Evolutionary conservation across 2,888 invertebrate genomes (phyloP).

Genomic region (Cantharis rustica): DNA sequence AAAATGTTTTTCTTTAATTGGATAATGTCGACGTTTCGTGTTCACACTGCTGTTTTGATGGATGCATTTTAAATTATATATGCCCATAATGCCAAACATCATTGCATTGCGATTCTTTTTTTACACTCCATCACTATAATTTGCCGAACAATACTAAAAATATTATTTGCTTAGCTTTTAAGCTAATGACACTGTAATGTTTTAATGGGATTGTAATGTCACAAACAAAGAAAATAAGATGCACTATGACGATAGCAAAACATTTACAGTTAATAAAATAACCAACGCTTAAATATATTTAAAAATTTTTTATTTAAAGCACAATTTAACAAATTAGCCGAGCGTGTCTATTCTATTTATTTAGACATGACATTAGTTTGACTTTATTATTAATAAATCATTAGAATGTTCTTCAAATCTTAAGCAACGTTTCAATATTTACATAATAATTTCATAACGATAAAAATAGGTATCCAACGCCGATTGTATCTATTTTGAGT

Average conservation of each 20-base stretch:
- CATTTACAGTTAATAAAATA: background rate
- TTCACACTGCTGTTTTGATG: background rate
- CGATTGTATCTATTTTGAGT: background rate
- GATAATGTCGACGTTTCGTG: background rate
- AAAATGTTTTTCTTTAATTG: background rate
- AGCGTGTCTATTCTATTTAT: background rate
- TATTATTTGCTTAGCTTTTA: background rate
- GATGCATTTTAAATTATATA: slow-evolving; percentile 1
- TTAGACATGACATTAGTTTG: background rate
- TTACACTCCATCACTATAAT: background rate
- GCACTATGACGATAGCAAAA: background rate
- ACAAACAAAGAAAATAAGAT: background rate
- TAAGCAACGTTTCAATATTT: background rate
- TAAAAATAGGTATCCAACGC: background rate
- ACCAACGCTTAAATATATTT: background rate
- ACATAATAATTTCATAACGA: background rate
- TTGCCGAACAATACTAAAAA: background rate
- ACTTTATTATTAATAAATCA: background rate
- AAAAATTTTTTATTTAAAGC: background rate
- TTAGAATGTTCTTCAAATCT: background rate
- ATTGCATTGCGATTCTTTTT: background rate
- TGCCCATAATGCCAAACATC: background rate
- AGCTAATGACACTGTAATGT: slow-evolving; percentile 2
- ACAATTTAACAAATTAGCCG: background rate
- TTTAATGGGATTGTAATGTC: background rate